Conservation (phyloP, 2,113 vertebrate genomes). For the Mohoua ochrocephala region DNA sequence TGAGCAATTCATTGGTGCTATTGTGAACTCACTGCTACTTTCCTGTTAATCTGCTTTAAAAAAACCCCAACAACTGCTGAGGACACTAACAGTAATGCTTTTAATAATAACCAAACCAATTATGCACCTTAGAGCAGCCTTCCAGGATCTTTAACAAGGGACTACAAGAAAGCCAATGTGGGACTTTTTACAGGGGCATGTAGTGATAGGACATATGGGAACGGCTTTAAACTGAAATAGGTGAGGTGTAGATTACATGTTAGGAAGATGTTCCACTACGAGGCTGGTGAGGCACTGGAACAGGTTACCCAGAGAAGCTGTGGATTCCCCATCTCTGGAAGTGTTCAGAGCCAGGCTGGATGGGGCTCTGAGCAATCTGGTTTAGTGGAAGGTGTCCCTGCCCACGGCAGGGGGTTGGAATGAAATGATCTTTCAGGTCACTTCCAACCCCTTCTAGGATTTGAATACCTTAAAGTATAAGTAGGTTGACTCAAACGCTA, state of each 20-base stretch:
- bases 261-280: not conserved
- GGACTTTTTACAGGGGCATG: not conserved
- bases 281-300: not conserved
- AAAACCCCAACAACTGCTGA: not conserved
- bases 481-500: not conserved
- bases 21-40: not conserved
- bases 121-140: not conserved
- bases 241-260: not conserved
- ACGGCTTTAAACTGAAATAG: not conserved
- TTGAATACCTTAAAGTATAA: not conserved
- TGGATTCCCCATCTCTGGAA: not conserved
- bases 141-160: not conserved
- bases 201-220: not conserved
- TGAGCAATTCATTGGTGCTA: not conserved
- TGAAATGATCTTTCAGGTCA: fast-evolving
- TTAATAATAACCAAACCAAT: not conserved
- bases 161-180: not conserved
- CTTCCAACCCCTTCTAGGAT: not conserved
- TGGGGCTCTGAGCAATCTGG: not conserved
- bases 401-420: not conserved
- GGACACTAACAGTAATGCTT: not conserved
- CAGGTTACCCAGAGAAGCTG: not conserved
- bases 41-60: not conserved
- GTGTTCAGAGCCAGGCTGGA: not conserved
- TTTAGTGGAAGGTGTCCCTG: fast-evolving